Percentiles rank a stretch among this genome's conserved stretches.
phyloP scores from a whole-genome alignment of 2,113 vertebrate species.

The Hystrix brachyura region DNA sequence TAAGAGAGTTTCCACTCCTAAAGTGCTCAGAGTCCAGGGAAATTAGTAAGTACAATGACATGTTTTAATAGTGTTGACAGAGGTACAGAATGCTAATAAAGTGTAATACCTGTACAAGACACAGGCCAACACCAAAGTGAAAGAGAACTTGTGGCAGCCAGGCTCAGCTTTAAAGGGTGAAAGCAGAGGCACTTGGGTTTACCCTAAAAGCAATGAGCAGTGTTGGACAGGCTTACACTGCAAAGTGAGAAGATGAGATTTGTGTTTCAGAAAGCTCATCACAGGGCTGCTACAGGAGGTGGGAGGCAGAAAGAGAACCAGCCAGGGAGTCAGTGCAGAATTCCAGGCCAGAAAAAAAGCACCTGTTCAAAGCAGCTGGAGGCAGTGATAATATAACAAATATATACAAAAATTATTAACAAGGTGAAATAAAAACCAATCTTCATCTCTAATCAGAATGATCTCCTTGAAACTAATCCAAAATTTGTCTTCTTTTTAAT shows the following conservation, averaged over 20 bases:
- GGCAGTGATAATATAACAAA: not conserved
- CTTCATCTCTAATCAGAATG: conserved; percentile 22
- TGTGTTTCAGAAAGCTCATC: not conserved
- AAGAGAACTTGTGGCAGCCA: not conserved
- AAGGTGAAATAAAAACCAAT: not conserved
- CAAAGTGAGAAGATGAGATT: not conserved
- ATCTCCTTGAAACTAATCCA: not conserved
- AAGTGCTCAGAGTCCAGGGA: not conserved
- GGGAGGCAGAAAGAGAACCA: not conserved
- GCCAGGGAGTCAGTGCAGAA: not conserved
- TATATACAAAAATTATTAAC: not conserved
- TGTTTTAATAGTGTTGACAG: not conserved
- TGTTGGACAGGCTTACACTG: not conserved
- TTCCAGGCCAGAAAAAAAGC: not conserved
- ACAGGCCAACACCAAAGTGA: not conserved
- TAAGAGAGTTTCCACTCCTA: not conserved
- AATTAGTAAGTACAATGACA: not conserved
- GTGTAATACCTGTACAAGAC: not conserved
- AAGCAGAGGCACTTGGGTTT: not conserved
- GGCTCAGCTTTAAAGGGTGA: not conserved
- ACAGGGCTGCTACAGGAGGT: not conserved
- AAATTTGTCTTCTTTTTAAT: conserved; percentile 18
- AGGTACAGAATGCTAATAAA: not conserved
- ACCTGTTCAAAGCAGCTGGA: not conserved
- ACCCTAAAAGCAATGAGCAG: not conserved